Base-by-base conservation (phyloP, 2,113 vertebrate genomes). In the Psilopogon haemacephalus region DNA sequence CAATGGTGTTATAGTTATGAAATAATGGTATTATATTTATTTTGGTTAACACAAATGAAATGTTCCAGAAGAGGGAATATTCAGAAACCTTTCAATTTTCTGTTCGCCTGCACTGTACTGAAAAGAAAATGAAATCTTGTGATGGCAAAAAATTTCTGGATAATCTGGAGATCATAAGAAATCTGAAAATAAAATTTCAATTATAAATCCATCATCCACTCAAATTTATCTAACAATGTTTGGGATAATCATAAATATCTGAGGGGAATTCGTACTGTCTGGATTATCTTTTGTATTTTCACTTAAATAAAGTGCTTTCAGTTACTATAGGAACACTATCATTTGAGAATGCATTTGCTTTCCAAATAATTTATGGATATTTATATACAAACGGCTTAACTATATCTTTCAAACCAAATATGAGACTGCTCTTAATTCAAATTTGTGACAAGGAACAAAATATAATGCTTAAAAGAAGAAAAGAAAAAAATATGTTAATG, bases 351-450 rank as follows among this genome's bases (percentile, higher is more conserved):
- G 33, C 42, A 90, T 88, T 94, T 82, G 38, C 30, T 94, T 93
- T 92, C 77, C 20, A 68, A 94, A 84, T 94, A 94, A 94, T 93
- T 96, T 91, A 50, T 89, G 81, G 42, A 44, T 92, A 86, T 96
- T 94, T 96, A 71, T 95, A 73, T 90, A 96, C 80, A 95, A 97
- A 94, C 77, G 93, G 59, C 79, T 94, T 85, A 97, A 95, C 35
- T 72, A 38, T 21, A 85, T 81, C 62, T 97, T 97, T 94, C 81
- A 89, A 72, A 89, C 28, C 87, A 44, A 93, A 89, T 58, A 71
- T n/a, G 27, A 50, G 50, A 64, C 48, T 89, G 7, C 60, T 93
- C 75, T 93, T 72, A 94, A 96, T 86, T 95, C 42, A 95, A 95
- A 89, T 44, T 48, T 56, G 13, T 87, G 55, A 88, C 59, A 93